phyloP scores from a whole-genome alignment of 1,140 invertebrate genomes.

The Solenopsis invicta region DNA sequence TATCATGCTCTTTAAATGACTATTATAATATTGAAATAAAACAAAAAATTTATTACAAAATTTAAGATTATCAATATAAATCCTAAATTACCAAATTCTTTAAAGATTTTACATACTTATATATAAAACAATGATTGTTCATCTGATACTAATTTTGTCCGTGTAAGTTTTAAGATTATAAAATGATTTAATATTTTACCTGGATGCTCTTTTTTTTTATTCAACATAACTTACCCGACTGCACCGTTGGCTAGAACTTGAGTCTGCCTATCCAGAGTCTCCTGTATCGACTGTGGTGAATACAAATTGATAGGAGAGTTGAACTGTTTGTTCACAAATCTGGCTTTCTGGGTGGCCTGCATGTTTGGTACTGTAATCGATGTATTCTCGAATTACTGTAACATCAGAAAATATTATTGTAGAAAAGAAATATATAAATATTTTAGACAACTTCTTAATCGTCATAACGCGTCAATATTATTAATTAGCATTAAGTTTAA shows the following conservation, averaged over 20 bases:
- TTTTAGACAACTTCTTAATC: background rate
- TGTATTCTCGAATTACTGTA: constrained; percentile 60
- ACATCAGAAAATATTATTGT: constrained; percentile 38
- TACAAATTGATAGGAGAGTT: constrained; percentile 96
- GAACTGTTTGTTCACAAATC: constrained; percentile 94
- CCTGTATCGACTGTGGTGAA: constrained; percentile 93
- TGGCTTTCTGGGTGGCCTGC: constrained; percentile 77
- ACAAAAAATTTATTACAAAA: no score
- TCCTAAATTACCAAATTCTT: no score
- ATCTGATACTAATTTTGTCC: no score
- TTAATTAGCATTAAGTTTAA: no score
- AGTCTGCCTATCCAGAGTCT: constrained; percentile 93
- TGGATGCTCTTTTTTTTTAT: background rate
- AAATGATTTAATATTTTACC: background rate
- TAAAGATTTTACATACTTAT: no score
- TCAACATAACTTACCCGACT: constrained; percentile 88
- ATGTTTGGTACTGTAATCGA: constrained; percentile 65
- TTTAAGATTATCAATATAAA: no score
- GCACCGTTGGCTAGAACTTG: constrained; percentile 92
- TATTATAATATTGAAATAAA: no score
- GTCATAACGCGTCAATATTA: background rate
- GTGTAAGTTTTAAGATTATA: background rate
- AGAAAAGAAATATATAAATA: background rate
- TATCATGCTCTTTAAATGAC: no score
- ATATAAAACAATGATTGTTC: no score